Evolutionary conservation across 2,888 invertebrate genomes (phyloP), one percentile per base, ranked within the genome.

Genomic region (Monoplex corrugatus): DNA sequence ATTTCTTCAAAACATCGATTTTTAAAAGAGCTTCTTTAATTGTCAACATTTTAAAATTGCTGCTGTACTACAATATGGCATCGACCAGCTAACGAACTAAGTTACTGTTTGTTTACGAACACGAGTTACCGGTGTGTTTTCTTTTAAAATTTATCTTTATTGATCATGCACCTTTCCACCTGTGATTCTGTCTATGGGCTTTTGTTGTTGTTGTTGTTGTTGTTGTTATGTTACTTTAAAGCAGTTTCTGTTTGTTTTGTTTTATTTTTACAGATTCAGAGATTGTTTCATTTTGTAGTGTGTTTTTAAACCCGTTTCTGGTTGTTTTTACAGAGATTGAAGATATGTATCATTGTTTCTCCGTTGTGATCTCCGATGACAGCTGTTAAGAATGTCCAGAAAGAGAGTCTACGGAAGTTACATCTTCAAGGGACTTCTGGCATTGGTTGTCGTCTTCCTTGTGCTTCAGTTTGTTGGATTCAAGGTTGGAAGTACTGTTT

Each of bases 401-500:
- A 57, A 10, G 28, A 45, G 86, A 68, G 43, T n/a, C 43, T 68
- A 57, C 88, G 72, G 86, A 68, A 68, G 43, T n/a, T 68, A 57
- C 88, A 82, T 90, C 40, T 6, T 90, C 45, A 90, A 88, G 68
- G 82, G 68, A 40, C 16, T 88, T 45, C 63, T 80, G 38, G 80
- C 63, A 40, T 50, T 88, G 57, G 82, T 68, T 10, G 40, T 90
- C 50, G 45, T 43, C 68, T 90, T 88, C n/a, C 78, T 90, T 45
- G 63, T 90, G n/a, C 43, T 86, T 23, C 90, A 90, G 80, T 80
- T 86, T 44, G 38, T 88, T 43, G 80, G 85, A 38, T 86, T 84
- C 72, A 86, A 86, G 85, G 86, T 88, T n/a, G 13, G 75, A 75
- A 75, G 6, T 75, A n/a, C n/a, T n/a, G 68, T n/a, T 57, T n/a